Evolutionary conservation across 64 coral and sea anemone genomes (phyloP), one percentile per base, ranked within the genome.

Genomic region (Montipora cactus): DNA sequence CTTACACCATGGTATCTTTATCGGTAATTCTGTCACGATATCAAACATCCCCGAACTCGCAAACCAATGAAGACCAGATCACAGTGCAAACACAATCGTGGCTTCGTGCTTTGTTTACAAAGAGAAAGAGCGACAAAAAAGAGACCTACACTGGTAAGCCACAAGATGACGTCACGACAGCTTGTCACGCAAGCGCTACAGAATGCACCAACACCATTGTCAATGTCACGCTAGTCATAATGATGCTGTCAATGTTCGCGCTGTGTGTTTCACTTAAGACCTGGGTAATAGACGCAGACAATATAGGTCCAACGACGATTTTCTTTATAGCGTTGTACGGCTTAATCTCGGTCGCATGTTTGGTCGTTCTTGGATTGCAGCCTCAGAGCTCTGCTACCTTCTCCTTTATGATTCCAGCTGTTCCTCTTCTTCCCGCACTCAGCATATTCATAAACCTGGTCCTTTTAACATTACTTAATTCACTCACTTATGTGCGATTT

Each of bases 381-480:
- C 94, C 94, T 14, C 51, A 51, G 49, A 95, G 79, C 72, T 45
- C 58, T 47, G 77, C 67, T 0, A 88, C 49, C 7, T 88, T 82
- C 45, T 69, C 90, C 5, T 95, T 92, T 77, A 95, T 89, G 94
- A 82, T 95, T 12, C 94, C 94, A 12, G 52, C 68, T 14, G 83
- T 83, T 2, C 90, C 90, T 37, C 59, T 64, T 74, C 76, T 95
- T 23, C 94, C 94, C 0, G 23, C 88, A 4, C 19, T 92, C 14
- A 95, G 90, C 75, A 92, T 95, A 16, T 48, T 95, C 18, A 88
- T 95, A 1, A 95, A 95, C 66, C 49, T 84, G 77, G 81, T 95
- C 50, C 51, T 95, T 9, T 14, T 95, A 67, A 79, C 86, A 15
- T 69, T 90, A 13, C 50, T 95, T 67, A 62, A 81, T 7, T 66